Evolutionary conservation across 2,797 vertebrate species (phyloP).

Genomic region (Cyprinodon diabolis): DNA sequence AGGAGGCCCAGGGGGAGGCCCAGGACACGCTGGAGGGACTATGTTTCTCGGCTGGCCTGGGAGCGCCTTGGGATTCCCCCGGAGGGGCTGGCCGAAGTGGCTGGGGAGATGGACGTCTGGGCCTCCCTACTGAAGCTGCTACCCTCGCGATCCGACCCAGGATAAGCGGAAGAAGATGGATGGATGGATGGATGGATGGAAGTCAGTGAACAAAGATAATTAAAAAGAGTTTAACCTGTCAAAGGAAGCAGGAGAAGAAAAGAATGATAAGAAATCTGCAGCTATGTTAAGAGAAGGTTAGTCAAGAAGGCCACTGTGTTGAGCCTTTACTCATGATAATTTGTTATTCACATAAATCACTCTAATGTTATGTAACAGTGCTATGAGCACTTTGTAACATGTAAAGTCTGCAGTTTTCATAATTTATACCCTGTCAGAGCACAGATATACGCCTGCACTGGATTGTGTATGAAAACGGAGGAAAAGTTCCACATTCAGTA

Average conservation of each 20-base stretch:
- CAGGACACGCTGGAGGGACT: too few relatives aligned
- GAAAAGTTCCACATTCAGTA: slow-evolving; percentile 57
- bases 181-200: neutral
- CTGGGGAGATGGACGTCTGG: too few relatives aligned
- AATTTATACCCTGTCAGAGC: slow-evolving; percentile 72
- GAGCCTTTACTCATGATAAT: slow-evolving; percentile 36
- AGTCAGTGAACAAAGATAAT: slow-evolving; percentile 39
- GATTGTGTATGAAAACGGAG: slow-evolving; percentile 58
- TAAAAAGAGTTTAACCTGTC: slow-evolving; percentile 45
- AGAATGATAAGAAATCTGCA: neutral
- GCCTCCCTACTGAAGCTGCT: too few relatives aligned
- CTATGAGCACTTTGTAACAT: slow-evolving; percentile 60
- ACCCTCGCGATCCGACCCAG: too few relatives aligned
- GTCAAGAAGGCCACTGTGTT: slow-evolving; percentile 33
- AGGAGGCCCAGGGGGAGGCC: too few relatives aligned
- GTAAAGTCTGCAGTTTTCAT: slow-evolving; percentile 68
- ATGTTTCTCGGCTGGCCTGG: too few relatives aligned
- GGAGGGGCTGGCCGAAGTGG: too few relatives aligned
- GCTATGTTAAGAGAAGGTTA: slow-evolving; percentile 4
- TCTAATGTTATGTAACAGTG: slow-evolving; percentile 62
- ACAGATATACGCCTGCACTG: slow-evolving; percentile 54
- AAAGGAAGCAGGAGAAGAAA: slow-evolving; percentile 40
- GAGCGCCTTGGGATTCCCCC: too few relatives aligned
- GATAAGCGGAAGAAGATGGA: too few relatives aligned
- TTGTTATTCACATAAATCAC: slow-evolving; percentile 65